Evolutionary conservation across 2,797 vertebrate species (phyloP), one percentile per base, ranked within the genome.

Genomic region (Lagodon rhomboides): DNA sequence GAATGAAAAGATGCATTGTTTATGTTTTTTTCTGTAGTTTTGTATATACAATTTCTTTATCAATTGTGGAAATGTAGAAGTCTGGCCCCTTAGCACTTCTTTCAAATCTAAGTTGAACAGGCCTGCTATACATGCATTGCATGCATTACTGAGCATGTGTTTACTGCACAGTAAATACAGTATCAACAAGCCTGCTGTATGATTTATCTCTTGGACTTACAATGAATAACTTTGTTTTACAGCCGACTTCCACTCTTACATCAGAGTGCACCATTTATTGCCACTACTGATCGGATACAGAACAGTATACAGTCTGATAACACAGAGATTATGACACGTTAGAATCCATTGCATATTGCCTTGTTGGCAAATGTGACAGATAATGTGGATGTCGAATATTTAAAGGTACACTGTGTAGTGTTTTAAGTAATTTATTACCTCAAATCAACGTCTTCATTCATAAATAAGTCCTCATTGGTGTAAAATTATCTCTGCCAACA

Each of bases 241-340:
- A 54, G 38, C 56, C n/a, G 44, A 5, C 22, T 47, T 58, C 18
- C 34, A 16, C 49, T 54, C 25, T 74, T 56, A 41, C 34, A 30
- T 77, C 15, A 77, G 44, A 69, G 63, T 46, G 34, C 67, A 53
- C 54, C 38, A 49, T 53, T 55, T 56, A 50, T 73, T 55, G 50
- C 59, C 46, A 27, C 55, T 55, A 59, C 59, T 55, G 66, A 70
- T 75, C 30, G 74, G 75, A 78, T 46, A 65, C 54, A 30, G 65
- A 34, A 51, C 23, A 56, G 20, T 22, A 11, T 30, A 20, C 53
- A 62, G 6, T 50, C 41, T 62, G 72, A 84, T 79, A 63, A 73
- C 51, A 34, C 53, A 66, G 30, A 51, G 12, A 73, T 68, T 59
- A 41, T 63, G 25, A 84, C 66, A 10, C 34, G 1, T 34, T 12